These are phyloP conservation scores for Wasmannia auropunctata DNA, from an alignment of 1,140 invertebrate genomes.

Conservation along the genomic window DNA sequence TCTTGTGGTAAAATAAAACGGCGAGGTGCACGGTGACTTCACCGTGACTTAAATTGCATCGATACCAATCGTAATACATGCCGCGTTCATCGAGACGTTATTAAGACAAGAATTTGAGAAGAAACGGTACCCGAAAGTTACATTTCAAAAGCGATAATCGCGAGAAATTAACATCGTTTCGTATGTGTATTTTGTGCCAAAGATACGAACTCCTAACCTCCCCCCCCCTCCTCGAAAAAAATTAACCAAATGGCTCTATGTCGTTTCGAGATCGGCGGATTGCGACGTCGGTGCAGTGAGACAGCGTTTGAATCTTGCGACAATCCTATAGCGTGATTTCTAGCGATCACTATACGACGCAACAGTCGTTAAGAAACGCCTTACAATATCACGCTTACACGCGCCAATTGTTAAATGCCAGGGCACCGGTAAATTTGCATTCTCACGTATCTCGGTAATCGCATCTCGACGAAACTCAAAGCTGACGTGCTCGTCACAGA, in stretches of 20 bases:
- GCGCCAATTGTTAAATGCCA: conserved; percentile 3
- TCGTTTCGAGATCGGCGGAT: neutral
- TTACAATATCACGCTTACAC: neutral
- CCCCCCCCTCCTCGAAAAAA: no score
- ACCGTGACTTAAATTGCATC: conserved; percentile 10
- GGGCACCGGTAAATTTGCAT: neutral
- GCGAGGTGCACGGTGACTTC: neutral
- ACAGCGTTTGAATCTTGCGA: neutral
- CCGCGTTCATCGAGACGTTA: neutral
- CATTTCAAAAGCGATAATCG: neutral
- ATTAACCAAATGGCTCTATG: neutral
- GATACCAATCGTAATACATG: neutral
- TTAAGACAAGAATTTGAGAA: neutral
- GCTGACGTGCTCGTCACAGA: neutral
- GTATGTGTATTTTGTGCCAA: neutral
- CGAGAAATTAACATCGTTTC: neutral
- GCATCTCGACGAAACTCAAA: neutral
- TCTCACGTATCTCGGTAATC: neutral
- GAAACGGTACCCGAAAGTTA: neutral
- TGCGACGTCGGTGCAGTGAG: neutral
- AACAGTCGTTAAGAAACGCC: neutral
- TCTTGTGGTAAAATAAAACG: neutral
- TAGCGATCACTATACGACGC: neutral
- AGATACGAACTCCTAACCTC: neutral
- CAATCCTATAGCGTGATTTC: neutral